Conservation (phyloP, 2,797 vertebrate genomes). For the Tokudaia muenninki region DNA sequence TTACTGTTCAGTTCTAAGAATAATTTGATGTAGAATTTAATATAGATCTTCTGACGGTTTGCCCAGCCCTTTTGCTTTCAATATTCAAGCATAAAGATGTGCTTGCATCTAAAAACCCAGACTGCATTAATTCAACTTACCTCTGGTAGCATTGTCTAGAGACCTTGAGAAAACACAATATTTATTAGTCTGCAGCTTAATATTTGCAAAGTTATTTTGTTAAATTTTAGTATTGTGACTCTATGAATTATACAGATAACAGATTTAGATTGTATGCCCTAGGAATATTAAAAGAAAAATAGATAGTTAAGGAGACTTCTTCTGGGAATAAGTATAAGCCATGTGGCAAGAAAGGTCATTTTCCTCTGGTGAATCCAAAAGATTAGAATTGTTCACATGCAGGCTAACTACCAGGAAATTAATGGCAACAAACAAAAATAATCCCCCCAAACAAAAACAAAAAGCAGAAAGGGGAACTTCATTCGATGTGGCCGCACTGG, state of each 20-base stretch:
- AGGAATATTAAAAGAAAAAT: conserved; percentile 55
- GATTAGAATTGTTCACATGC: background rate
- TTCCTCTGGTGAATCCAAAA: background rate
- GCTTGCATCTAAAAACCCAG: conserved; percentile 54
- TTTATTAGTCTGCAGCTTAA: conserved; percentile 50
- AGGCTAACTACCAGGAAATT: background rate
- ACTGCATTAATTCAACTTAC: conserved; percentile 17
- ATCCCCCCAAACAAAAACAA: background rate
- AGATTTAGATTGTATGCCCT: conserved; percentile 25
- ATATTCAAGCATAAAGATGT: background rate
- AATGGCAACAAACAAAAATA: no score
- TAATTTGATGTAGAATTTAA: conserved; percentile 55
- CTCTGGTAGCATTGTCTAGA: conserved; percentile 18
- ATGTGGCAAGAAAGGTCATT: background rate
- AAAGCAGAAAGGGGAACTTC: background rate
- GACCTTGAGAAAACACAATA: conserved; percentile 49
- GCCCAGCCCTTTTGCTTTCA: background rate
- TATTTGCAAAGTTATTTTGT: conserved; percentile 31
- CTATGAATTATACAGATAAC: background rate
- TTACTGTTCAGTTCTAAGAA: conserved; percentile 3
- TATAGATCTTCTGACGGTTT: background rate
- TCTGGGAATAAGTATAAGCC: background rate
- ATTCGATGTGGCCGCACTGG: background rate
- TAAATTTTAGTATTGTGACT: conserved; percentile 41
- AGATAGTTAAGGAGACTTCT: background rate